Conservation (phyloP, 2,797 vertebrate genomes). For the Bryconaethiops microstoma region DNA sequence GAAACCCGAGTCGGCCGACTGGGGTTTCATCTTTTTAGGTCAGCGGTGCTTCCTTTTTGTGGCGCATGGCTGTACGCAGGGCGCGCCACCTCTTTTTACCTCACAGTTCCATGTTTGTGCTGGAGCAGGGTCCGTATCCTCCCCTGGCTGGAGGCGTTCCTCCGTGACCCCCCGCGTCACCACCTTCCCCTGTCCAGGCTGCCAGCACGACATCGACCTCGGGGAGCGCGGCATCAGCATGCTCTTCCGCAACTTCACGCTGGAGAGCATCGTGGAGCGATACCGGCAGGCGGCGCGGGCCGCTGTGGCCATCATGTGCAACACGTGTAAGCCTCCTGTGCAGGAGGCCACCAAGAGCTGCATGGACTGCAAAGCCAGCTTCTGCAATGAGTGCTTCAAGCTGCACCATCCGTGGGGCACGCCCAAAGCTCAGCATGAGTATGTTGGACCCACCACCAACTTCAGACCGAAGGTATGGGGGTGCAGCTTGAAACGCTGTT, state of each 20-base stretch:
- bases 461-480: constrained; percentile 90
- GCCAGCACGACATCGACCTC: constrained; percentile 92
- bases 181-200: constrained; percentile 90
- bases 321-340: constrained; percentile 89
- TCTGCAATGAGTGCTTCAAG: constrained; percentile 98
- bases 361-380: constrained; percentile 97
- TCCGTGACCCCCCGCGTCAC: constrained; percentile 89
- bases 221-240: constrained; percentile 96
- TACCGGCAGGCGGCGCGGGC: constrained; percentile 95
- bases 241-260: constrained; percentile 94
- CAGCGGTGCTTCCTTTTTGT: constrained; percentile 41
- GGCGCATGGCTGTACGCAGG: constrained; percentile 17
- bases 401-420: constrained; percentile 96
- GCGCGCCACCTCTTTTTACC: background rate
- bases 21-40: constrained; percentile 52
- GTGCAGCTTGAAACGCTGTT: background rate
- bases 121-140: constrained; percentile 75
- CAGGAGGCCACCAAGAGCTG: constrained; percentile 98
- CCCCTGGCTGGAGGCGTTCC: constrained; percentile 88
- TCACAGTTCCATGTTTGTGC: constrained; percentile 18
- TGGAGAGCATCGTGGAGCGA: constrained; percentile 96
- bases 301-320: constrained; percentile 93
- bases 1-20: constrained; percentile 50
- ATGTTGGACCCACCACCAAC: constrained; percentile 94
- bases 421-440: constrained; percentile 93